Evolutionary conservation across 2,888 invertebrate genomes (phyloP).

Genomic region (Drosophila robusta): DNA sequence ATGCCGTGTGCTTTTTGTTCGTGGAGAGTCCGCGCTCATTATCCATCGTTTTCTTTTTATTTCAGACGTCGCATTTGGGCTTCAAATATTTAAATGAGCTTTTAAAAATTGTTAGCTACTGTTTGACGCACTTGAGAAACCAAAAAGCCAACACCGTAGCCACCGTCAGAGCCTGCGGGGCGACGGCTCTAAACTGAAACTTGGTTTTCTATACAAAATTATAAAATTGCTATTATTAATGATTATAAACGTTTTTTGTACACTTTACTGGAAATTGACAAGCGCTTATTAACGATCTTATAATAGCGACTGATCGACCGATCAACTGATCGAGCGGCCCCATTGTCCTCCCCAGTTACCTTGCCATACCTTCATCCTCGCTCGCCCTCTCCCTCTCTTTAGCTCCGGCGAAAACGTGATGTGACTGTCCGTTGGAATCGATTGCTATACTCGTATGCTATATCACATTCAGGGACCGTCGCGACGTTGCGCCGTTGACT

Average conservation of each 20-base stretch:
- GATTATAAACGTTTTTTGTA: constrained; percentile 79
- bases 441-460: constrained; percentile 28
- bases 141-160: constrained; percentile 20
- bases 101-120: constrained; percentile 74
- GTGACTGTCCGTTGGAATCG: constrained; percentile 64
- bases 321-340: constrained; percentile 61
- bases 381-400: neutral
- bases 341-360: constrained; percentile 53
- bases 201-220: constrained; percentile 67
- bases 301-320: constrained; percentile 73
- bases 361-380: constrained; percentile 1
- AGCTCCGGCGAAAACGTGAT: constrained; percentile 55
- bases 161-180: constrained; percentile 23
- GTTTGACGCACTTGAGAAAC: constrained; percentile 72
- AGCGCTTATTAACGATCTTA: constrained; percentile 82
- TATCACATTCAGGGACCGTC: constrained; percentile 31
- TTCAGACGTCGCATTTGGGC: constrained; percentile 26
- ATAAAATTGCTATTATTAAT: constrained; percentile 82
- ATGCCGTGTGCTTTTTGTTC: constrained; percentile 1
- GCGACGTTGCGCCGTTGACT: constrained; percentile 45
- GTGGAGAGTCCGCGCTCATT: constrained; percentile 35
- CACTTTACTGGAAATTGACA: constrained; percentile 78
- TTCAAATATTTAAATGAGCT: constrained; percentile 70
- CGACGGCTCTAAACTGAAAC: constrained; percentile 25
- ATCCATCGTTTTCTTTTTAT: constrained; percentile 34